phyloP scores from a whole-genome alignment of 2,888 invertebrate genomes.

The Apamea anceps region DNA sequence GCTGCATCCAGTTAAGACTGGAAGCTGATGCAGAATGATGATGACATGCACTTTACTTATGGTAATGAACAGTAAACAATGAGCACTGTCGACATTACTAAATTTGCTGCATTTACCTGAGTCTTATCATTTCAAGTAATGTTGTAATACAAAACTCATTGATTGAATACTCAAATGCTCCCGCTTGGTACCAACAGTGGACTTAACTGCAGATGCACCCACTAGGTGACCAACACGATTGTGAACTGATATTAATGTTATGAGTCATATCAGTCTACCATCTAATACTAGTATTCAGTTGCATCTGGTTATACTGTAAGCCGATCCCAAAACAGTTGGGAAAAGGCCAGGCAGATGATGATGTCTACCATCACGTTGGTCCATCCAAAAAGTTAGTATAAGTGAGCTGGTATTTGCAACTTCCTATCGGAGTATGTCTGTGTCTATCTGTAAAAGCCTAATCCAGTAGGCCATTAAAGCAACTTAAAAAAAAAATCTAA shows the following conservation, averaged over 20 bases:
- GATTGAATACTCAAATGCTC: background rate
- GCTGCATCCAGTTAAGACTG: no score
- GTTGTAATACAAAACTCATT: background rate
- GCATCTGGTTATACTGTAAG: background rate
- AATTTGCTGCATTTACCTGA: background rate
- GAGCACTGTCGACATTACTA: background rate
- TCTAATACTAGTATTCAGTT: background rate
- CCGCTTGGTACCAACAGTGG: background rate
- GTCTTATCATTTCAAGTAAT: background rate
- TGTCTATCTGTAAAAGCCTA: background rate
- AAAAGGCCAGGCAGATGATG: background rate
- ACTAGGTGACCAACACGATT: background rate
- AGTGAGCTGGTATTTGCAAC: background rate
- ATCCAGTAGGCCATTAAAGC: no score
- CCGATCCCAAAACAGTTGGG: background rate
- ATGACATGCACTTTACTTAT: no score
- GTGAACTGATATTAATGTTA: background rate
- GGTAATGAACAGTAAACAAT: background rate
- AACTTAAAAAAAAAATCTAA: no score
- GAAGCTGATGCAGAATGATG: no score
- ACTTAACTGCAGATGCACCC: no score
- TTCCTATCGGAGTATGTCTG: background rate
- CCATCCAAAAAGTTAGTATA: background rate
- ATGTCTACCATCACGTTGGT: background rate
- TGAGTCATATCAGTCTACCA: background rate